These are phyloP conservation scores for Arizona elegans DNA, from an alignment of 2,113 vertebrate species.

Conservation along the genomic window DNA sequence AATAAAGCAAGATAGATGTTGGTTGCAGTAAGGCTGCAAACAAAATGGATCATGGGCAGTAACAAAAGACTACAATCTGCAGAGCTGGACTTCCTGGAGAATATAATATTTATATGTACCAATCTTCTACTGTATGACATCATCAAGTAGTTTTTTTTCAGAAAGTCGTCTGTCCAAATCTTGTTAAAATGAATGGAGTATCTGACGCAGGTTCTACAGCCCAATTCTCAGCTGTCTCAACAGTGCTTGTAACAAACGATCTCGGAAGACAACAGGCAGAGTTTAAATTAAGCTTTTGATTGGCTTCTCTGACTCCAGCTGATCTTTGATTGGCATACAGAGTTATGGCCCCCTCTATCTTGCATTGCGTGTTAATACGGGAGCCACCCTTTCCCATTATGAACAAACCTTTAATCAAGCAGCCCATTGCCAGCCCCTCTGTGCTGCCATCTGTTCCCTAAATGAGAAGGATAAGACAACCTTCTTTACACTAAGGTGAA, in stretches of 20 bases:
- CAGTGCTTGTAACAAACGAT: neutral
- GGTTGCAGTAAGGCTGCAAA: neutral
- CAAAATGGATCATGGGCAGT: neutral
- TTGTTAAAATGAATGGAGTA: neutral
- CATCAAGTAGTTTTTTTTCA: neutral
- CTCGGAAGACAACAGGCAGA: neutral
- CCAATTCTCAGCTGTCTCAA: neutral
- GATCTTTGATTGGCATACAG: conserved; percentile 1
- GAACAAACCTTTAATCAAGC: conserved; percentile 22
- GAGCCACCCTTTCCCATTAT: neutral
- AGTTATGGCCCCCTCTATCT: conserved; percentile 12
- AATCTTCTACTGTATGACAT: neutral
- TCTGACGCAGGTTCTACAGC: neutral
- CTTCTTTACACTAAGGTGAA: conserved; percentile 26
- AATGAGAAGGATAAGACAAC: conserved; percentile 21
- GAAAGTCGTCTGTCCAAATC: neutral
- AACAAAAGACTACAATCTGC: neutral
- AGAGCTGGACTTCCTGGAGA: neutral
- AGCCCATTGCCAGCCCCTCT: conserved; percentile 17
- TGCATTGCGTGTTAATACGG: conserved; percentile 18
- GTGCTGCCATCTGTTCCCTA: conserved; percentile 29
- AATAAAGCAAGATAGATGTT: neutral
- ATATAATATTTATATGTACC: neutral
- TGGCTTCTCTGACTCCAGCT: neutral
- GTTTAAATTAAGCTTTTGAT: conserved; percentile 22